Conservation (phyloP, 2,797 vertebrate genomes). For the Phoxinus dragarum region DNA sequence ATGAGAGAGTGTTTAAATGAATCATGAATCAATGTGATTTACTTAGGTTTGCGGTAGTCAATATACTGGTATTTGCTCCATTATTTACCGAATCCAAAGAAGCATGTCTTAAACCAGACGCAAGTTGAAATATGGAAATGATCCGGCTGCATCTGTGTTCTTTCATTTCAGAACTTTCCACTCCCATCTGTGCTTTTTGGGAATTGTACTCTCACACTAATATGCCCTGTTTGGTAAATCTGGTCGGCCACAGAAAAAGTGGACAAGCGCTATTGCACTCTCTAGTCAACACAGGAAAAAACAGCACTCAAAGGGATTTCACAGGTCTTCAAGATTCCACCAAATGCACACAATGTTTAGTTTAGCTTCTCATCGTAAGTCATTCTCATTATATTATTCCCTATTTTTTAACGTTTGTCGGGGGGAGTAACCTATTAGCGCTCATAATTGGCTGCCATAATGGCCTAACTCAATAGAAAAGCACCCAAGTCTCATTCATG, state of each 20-base stretch:
- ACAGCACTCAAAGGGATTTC: background rate
- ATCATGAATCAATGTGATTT: too few relatives aligned
- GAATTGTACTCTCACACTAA: too few relatives aligned
- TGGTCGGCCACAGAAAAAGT: background rate
- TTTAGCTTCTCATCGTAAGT: background rate
- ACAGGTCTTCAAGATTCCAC: background rate
- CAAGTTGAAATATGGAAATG: too few relatives aligned
- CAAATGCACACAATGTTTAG: background rate
- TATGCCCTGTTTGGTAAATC: too few relatives aligned
- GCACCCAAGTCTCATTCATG: conserved; percentile 24
- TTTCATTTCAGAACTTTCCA: too few relatives aligned
- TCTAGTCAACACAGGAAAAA: background rate
- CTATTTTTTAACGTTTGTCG: background rate
- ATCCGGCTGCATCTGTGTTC: too few relatives aligned
- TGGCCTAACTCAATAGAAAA: background rate
- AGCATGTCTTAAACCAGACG: too few relatives aligned
- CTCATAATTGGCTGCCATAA: background rate
- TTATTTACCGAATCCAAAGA: too few relatives aligned
- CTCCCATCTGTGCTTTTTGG: too few relatives aligned
- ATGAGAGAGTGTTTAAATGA: too few relatives aligned
- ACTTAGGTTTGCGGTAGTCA: too few relatives aligned
- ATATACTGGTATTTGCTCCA: too few relatives aligned
- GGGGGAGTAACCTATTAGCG: background rate
- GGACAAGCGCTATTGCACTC: background rate
- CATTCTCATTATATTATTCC: background rate